These are phyloP conservation scores for Dicyrtomina minuta DNA, from an alignment of 2,888 invertebrate species.

Conservation along the genomic window DNA sequence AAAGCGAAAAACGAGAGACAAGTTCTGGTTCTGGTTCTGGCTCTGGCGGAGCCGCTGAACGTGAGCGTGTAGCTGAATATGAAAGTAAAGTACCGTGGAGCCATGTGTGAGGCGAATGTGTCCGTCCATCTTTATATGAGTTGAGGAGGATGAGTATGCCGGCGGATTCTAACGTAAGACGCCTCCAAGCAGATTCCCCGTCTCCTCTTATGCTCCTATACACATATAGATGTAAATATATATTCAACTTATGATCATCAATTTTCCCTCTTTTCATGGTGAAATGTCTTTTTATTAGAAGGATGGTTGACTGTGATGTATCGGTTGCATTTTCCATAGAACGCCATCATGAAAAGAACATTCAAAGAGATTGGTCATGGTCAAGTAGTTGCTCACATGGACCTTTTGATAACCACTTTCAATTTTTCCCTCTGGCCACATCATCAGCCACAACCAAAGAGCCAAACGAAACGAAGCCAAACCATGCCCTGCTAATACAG, in stretches of 20 bases:
- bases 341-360: slow-evolving; percentile 34
- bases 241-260: slow-evolving; percentile 33
- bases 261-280: slow-evolving; percentile 31
- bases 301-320: slow-evolving; percentile 42
- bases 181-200: neutral
- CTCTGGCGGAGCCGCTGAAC: neutral
- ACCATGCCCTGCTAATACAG: neutral
- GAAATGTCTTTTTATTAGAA: slow-evolving; percentile 28
- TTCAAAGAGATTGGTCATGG: slow-evolving; percentile 30
- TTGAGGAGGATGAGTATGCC: no score
- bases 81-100: no score
- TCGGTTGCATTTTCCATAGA: slow-evolving; percentile 39
- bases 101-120: neutral
- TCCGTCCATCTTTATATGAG: no score
- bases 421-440: slow-evolving; percentile 23
- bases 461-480: no score
- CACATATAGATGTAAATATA: neutral
- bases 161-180: no score
- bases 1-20: neutral
- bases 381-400: slow-evolving; percentile 28
- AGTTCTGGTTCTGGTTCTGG: no score
- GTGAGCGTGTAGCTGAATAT: neutral
- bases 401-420: slow-evolving; percentile 21
- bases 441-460: neutral
- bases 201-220: neutral